Evolutionary conservation across 2,888 invertebrate genomes (phyloP).

Genomic region (Carpatolechia fugitivella): DNA sequence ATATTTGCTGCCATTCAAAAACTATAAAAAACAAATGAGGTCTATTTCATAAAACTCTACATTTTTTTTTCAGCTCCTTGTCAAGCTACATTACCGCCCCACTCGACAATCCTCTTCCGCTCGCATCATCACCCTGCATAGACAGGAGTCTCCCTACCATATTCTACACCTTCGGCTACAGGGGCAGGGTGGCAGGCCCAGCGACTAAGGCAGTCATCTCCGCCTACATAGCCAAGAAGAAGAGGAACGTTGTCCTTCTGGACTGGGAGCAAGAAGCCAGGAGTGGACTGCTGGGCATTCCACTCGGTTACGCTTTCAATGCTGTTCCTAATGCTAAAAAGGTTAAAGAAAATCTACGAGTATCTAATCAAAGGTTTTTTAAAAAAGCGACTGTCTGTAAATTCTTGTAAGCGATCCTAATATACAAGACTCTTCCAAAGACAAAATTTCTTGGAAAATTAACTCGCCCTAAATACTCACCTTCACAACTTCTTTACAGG

Average conservation of each 20-base stretch:
- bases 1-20: too few relatives aligned
- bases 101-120: slow-evolving; percentile 38
- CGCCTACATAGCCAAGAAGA: slow-evolving; percentile 55
- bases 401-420: not conserved
- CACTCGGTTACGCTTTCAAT: slow-evolving; percentile 53
- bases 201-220: slow-evolving; percentile 59
- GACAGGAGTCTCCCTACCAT: slow-evolving; percentile 51
- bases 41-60: too few relatives aligned
- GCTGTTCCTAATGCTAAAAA: slow-evolving; percentile 65
- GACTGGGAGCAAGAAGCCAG: slow-evolving; percentile 70
- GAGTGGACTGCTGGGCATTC: slow-evolving; percentile 53
- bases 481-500: slow-evolving; percentile 38
- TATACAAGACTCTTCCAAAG: too few relatives aligned
- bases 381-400: not conserved
- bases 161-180: slow-evolving; percentile 67
- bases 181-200: slow-evolving; percentile 52
- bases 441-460: too few relatives aligned
- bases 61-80: slow-evolving; percentile 41
- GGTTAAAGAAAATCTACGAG: slow-evolving; percentile 37
- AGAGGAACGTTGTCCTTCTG: slow-evolving; percentile 61
- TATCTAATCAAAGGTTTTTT: not conserved
- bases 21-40: too few relatives aligned
- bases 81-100: slow-evolving; percentile 42
- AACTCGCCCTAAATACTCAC: too few relatives aligned
- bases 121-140: slow-evolving; percentile 46